These are phyloP conservation scores for Hyaena hyaena DNA, from an alignment of 2,113 vertebrate species.

Conservation along the genomic window DNA sequence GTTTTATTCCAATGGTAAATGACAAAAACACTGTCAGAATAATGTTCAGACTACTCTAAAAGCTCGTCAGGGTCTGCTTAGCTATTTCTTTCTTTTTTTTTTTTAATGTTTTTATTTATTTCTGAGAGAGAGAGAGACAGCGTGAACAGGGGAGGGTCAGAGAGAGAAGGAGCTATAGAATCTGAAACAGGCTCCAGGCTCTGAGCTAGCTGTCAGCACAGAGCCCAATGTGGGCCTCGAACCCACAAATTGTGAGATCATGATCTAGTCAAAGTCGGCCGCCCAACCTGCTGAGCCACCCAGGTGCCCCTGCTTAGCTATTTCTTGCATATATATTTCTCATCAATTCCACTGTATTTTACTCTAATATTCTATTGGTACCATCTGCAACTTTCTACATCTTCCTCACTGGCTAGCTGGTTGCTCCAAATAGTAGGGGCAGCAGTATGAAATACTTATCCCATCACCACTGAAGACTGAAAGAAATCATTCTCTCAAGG, in stretches of 20 bases:
- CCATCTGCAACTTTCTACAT: not conserved
- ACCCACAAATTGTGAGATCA: too few relatives aligned
- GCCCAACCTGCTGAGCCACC: too few relatives aligned
- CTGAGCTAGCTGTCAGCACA: too few relatives aligned
- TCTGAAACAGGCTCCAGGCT: too few relatives aligned
- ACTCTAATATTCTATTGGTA: not conserved
- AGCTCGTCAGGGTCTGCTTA: not conserved
- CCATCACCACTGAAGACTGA: not conserved
- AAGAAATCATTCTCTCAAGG: not conserved
- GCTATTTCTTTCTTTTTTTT: not conserved
- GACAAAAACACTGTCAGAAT: not conserved
- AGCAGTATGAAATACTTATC: not conserved
- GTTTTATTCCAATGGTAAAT: not conserved
- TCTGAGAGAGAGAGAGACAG: too few relatives aligned
- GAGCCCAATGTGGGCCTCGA: too few relatives aligned
- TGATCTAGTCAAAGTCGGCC: too few relatives aligned
- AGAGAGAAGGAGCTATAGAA: too few relatives aligned
- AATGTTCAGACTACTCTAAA: not conserved
- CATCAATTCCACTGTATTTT: slow-evolving; percentile 3
- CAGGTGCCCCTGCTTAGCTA: not conserved
- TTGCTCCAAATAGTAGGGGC: not conserved
- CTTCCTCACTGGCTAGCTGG: not conserved
- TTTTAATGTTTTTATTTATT: too few relatives aligned
- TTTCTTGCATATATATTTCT: slow-evolving; percentile 15
- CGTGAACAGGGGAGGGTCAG: too few relatives aligned